A percentile compares a stretch with the other conserved stretches of the same genome.
phyloP scores from a whole-genome alignment of 2,888 invertebrate genomes.

The Drosophila hamatofila region DNA sequence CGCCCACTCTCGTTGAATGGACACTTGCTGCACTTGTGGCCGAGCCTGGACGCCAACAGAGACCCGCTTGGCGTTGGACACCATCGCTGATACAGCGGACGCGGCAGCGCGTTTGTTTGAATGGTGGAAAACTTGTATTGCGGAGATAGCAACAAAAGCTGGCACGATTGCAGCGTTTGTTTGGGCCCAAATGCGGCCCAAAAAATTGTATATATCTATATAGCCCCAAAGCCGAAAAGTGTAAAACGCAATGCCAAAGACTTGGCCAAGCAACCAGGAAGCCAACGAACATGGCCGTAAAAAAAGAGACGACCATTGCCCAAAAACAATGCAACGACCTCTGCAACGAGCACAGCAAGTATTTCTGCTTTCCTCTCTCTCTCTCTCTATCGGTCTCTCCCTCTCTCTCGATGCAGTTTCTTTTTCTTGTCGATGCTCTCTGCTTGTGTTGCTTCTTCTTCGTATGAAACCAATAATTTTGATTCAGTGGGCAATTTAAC shows the following conservation, averaged over 20 bases:
- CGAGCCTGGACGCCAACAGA: conserved; percentile 32
- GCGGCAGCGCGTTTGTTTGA: conserved; percentile 55
- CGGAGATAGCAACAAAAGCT: conserved; percentile 49
- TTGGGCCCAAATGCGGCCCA: conserved; percentile 19
- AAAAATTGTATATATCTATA: no score
- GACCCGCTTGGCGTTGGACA: conserved; percentile 37
- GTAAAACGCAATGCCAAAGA: conserved; percentile 69
- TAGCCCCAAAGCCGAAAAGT: conserved; percentile 68
- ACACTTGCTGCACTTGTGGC: conserved; percentile 62
- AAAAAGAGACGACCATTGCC: conserved; percentile 38
- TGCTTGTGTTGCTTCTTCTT: conserved; percentile 13
- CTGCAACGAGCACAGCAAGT: conserved; percentile 35
- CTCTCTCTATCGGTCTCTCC: conserved; percentile 3
- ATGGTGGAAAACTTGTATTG: conserved; percentile 71
- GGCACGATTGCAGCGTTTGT: conserved; percentile 41
- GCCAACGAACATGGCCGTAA: conserved; percentile 50
- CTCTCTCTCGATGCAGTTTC: neutral
- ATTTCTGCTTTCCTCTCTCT: conserved; percentile 24
- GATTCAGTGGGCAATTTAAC: conserved; percentile 85
- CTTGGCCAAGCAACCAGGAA: conserved; percentile 47
- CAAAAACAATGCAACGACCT: conserved; percentile 76
- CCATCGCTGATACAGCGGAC: conserved; percentile 66
- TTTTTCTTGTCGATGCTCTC: conserved; percentile 17
- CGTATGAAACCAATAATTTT: conserved; percentile 85
- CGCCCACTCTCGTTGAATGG: conserved; percentile 67